These are phyloP conservation scores for Crax fasciolata DNA, from an alignment of 2,797 vertebrate species.

Conservation along the genomic window DNA sequence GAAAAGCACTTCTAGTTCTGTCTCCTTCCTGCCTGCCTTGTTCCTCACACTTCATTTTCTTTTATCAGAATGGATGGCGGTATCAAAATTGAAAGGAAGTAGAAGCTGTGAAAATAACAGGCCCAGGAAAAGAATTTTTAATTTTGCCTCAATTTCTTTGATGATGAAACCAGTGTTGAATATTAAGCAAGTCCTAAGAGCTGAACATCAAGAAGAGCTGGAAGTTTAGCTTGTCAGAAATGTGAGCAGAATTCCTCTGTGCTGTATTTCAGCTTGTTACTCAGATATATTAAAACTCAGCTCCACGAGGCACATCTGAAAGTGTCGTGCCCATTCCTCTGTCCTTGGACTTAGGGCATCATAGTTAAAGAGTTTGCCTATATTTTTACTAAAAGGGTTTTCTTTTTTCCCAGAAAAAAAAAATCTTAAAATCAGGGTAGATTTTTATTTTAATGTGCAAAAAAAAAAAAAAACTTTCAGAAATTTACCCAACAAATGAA, in stretches of 20 bases:
- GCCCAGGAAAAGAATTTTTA: conserved; percentile 76
- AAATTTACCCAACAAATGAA: neutral
- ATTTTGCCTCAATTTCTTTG: conserved; percentile 77
- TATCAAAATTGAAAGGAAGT: conserved; percentile 75
- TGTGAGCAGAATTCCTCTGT: conserved; percentile 53
- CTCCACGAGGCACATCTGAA: neutral
- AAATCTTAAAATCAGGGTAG: neutral
- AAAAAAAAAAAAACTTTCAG: neutral
- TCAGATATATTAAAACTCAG: neutral
- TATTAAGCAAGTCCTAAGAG: conserved; percentile 69
- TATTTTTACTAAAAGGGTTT: neutral
- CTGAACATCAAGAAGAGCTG: conserved; percentile 51
- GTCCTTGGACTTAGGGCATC: neutral
- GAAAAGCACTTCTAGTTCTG: conserved; percentile 70
- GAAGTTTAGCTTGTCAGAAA: conserved; percentile 66
- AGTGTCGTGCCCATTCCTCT: neutral
- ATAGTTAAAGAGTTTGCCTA: neutral
- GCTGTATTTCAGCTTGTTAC: neutral
- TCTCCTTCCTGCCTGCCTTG: conserved; percentile 65
- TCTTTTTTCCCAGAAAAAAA: too few relatives aligned
- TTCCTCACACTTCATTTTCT: conserved; percentile 74
- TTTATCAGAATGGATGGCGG: conserved; percentile 71
- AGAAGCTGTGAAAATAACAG: conserved; percentile 77
- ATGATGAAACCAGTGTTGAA: conserved; percentile 70
- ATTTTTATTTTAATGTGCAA: neutral